Evolutionary conservation across 2,888 invertebrate species (phyloP).

Genomic region (Netelia virgata): DNA sequence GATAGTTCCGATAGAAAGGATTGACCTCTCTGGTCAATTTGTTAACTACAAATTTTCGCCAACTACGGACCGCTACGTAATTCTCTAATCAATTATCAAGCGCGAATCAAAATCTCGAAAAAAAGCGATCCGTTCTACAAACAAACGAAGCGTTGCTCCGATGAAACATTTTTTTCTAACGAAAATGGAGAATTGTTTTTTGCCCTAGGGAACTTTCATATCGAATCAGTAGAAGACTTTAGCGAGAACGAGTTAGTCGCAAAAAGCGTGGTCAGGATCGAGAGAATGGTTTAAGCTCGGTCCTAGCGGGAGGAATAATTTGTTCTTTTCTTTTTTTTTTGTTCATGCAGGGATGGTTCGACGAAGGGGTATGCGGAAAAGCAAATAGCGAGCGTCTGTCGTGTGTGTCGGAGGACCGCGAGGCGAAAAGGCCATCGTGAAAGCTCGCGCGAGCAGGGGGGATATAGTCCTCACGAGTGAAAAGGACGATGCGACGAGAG

Average conservation of each 20-base stretch:
- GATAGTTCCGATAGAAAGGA: too few species aligned
- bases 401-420: constrained; percentile 53
- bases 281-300: constrained; percentile 29
- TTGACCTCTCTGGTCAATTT: too few species aligned
- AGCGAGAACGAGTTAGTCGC: constrained; percentile 10
- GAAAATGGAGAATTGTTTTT: neutral
- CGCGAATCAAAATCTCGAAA: neutral
- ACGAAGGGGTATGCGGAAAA: constrained; percentile 47
- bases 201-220: neutral
- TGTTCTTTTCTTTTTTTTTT: constrained; percentile 19
- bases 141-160: too few species aligned
- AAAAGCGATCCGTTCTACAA: neutral
- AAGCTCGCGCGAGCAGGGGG: constrained; percentile 12
- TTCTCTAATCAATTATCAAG: too few species aligned
- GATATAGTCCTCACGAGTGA: constrained; percentile 17
- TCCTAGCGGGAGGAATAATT: constrained; percentile 54
- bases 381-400: constrained; percentile 65
- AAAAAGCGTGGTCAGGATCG: constrained; percentile 11
- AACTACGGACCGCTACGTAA: too few species aligned
- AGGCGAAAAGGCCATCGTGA: constrained; percentile 45
- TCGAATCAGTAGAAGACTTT: constrained; percentile 41
- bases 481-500: constrained; percentile 7
- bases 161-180: neutral
- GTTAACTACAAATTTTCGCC: too few species aligned
- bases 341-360: neutral